Conservation (phyloP, 1,140 invertebrate species). For the Probaryconus sp. region DNA sequence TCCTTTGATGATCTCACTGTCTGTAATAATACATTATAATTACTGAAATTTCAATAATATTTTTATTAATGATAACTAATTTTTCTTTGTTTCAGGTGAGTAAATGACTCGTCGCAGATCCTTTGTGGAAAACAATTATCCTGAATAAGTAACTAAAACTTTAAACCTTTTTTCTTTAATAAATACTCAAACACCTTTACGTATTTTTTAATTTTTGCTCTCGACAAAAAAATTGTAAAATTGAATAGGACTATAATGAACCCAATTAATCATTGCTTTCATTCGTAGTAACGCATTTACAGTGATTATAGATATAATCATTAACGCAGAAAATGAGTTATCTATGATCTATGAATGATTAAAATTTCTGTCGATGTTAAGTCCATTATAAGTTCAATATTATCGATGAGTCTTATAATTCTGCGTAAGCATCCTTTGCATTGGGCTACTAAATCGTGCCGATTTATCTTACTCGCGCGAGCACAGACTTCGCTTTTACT, state of each 20-base stretch:
- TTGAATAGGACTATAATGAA: slow-evolving; percentile 13
- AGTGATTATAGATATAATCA: background rate
- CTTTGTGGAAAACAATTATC: background rate
- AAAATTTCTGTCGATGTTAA: slow-evolving; percentile 19
- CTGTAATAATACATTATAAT: no score
- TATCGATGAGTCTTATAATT: slow-evolving; percentile 17
- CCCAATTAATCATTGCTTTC: slow-evolving; percentile 38
- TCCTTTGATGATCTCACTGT: no score
- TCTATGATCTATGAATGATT: slow-evolving; percentile 15
- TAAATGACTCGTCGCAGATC: slow-evolving; percentile 1
- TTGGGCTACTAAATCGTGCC: slow-evolving; percentile 38
- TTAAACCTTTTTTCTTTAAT: no score
- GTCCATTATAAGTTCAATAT: slow-evolving; percentile 25
- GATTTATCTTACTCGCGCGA: slow-evolving; percentile 27
- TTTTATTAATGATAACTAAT: background rate
- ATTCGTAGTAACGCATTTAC: background rate
- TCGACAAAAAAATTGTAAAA: slow-evolving; percentile 10
- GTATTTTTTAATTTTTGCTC: slow-evolving; percentile 12
- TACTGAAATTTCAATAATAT: no score
- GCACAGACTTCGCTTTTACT: slow-evolving; percentile 34
- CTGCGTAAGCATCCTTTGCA: slow-evolving; percentile 6
- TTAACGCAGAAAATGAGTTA: slow-evolving; percentile 9
- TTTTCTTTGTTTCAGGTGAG: slow-evolving; percentile 19
- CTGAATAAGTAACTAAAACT: slow-evolving; percentile 4
- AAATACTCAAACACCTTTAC: no score